Percentiles rank a stretch among this genome's conserved stretches.
These are phyloP conservation scores for Rana temporaria DNA, from an alignment of 2,113 vertebrate genomes.

Conservation along the genomic window DNA sequence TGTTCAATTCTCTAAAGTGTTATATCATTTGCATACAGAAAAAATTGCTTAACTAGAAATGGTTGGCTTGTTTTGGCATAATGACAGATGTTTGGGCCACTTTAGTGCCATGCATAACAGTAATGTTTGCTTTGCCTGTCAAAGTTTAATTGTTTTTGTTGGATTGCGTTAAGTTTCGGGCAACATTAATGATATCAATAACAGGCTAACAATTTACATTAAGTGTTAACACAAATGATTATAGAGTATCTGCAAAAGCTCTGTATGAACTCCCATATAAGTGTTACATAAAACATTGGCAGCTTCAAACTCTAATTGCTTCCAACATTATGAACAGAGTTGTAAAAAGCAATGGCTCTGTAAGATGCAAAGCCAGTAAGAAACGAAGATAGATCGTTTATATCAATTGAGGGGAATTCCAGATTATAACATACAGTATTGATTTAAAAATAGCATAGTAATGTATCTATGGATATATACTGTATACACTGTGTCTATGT, in stretches of 20 bases:
- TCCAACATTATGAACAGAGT: neutral
- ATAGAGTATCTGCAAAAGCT: constrained; percentile 12
- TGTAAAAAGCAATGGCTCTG: neutral
- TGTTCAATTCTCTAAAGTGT: constrained; percentile 27
- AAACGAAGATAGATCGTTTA: too few species aligned
- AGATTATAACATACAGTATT: too few species aligned
- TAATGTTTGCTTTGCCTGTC: constrained; percentile 39
- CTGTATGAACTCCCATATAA: neutral
- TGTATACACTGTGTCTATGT: too few species aligned
- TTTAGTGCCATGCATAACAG: constrained; percentile 32
- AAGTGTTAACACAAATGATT: constrained; percentile 34
- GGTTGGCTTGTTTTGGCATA: constrained; percentile 34
- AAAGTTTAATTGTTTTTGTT: constrained; percentile 48
- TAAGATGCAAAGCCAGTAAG: too few species aligned
- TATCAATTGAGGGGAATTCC: too few species aligned
- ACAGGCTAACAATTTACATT: constrained; percentile 39
- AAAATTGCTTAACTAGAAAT: constrained; percentile 29
- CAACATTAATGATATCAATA: constrained; percentile 45
- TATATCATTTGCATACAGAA: constrained; percentile 38
- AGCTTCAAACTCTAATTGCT: constrained; percentile 4
- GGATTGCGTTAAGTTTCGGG: constrained; percentile 24
- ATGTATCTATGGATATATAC: too few species aligned
- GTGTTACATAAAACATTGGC: neutral
- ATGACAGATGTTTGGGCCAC: constrained; percentile 36
- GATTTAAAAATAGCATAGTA: too few species aligned